Conservation (phyloP, 2,797 vertebrate species). For the Lutjanus campechanus region DNA sequence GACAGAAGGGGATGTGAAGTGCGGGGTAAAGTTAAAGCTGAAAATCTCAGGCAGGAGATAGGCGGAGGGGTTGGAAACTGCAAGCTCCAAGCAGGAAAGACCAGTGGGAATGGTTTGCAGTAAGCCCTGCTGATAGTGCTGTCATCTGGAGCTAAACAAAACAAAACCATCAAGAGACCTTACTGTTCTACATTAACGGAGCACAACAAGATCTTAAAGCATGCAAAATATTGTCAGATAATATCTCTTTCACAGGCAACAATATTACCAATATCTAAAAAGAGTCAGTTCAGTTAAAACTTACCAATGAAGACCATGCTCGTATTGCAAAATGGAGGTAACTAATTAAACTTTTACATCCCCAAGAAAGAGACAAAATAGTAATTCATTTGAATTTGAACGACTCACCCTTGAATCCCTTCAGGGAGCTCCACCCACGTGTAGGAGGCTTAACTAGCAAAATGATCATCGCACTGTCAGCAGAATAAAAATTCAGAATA, state of each 20-base stretch:
- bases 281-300: slow-evolving; percentile 3
- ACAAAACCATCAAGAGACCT: slow-evolving; percentile 19
- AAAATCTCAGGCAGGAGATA: slow-evolving; percentile 48
- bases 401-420: slow-evolving; percentile 55
- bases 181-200: neutral
- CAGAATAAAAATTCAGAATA: slow-evolving; percentile 52
- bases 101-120: neutral
- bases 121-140: slow-evolving; percentile 11
- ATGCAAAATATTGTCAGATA: neutral
- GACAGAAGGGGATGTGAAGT: slow-evolving; percentile 53
- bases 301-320: slow-evolving; percentile 16
- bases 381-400: slow-evolving; percentile 60
- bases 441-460: slow-evolving; percentile 60
- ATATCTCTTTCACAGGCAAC: neutral
- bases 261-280: slow-evolving; percentile 6
- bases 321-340: slow-evolving; percentile 11
- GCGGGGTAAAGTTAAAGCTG: slow-evolving; percentile 40
- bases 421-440: slow-evolving; percentile 57
- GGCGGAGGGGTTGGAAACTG: slow-evolving; percentile 19
- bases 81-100: neutral
- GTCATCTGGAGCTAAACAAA: slow-evolving; percentile 26
- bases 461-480: slow-evolving; percentile 50
- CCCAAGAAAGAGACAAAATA: slow-evolving; percentile 25
- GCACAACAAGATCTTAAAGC: neutral
- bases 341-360: slow-evolving; percentile 31